Base-by-base conservation (phyloP, 2,797 vertebrate genomes). In the Leuciscus waleckii region DNA sequence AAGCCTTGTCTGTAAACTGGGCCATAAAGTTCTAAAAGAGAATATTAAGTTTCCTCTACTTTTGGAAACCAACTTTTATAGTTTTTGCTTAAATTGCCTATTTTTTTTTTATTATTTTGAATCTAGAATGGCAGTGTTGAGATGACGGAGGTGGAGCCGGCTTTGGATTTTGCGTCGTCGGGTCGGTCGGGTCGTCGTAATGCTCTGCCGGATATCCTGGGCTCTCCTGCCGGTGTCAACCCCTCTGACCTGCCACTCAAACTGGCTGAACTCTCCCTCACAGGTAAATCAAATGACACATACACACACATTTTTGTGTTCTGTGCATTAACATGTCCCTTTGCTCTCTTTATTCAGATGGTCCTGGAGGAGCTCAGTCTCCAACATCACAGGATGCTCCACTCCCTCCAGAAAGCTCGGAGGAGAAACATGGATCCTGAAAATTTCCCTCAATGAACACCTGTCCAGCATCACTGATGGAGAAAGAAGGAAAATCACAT, bases 341-440 rank as follows among this genome's bases (percentile, higher is more conserved):
- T 43, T 21, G n/a, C n/a, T 82, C 5, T 37, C 1, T 77, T 14
- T 74, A n/a, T 65, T 16, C 92, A 97, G 96, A 96, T 93, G 96
- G 94, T 9, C 93, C 96, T 0, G 96, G 95, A 89, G 96, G 94
- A 76, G 95, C 95, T 91, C 96, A 96, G 92, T 97, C 97, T 0
- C 97, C 97, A 14, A 92, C 93, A 0, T 92, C 93, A 1, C 96
- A 97, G 91, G 94, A 88, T 77, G 92, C 95, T 54, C 92, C 93
- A 0, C 92, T 90, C 2, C 92, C 94, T 11, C 88, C 92, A 26
- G 95, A 96, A 90, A 94, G 94, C 91, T 93, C 95, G 0, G 95
- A 96, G 89, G 94, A 93, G 74, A 96, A 95, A 80, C 95, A 95
- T 73, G 94, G 95, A 10, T 97, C 96, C 61, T 97, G 97, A 95